phyloP scores from a whole-genome alignment of 2,797 vertebrate genomes.

The Morelia viridis region DNA sequence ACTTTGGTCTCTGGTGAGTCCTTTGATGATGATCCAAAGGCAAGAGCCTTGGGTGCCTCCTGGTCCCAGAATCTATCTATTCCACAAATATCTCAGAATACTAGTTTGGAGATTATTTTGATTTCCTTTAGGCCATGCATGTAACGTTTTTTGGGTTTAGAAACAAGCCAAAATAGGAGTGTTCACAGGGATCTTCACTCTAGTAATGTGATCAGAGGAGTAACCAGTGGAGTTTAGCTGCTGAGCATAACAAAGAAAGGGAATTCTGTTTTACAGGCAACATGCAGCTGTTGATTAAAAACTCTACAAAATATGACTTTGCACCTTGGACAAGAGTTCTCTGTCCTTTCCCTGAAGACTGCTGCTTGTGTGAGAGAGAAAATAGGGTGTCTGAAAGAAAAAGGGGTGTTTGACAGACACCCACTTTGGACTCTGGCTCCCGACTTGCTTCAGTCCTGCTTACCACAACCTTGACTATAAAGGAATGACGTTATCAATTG shows the following conservation, averaged over 20 bases:
- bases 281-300: not conserved
- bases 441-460: not conserved
- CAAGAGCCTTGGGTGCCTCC: not conserved
- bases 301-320: not conserved
- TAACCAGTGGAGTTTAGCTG: not conserved
- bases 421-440: not conserved
- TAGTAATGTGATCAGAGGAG: not conserved
- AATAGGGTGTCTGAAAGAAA: not conserved
- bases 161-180: not conserved
- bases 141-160: not conserved
- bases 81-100: not conserved
- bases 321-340: not conserved
- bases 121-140: not conserved
- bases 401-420: not conserved
- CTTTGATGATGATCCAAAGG: not conserved
- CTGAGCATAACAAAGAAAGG: not conserved
- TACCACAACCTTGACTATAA: not conserved
- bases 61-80: not conserved
- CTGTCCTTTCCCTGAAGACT: no score
- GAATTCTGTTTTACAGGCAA: not conserved
- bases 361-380: no score
- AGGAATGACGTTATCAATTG: not conserved
- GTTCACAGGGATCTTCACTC: not conserved
- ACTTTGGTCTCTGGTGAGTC: not conserved
- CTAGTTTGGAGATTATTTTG: not conserved